Evolutionary conservation across 2,888 invertebrate genomes (phyloP), one percentile per base, ranked within the genome.

Genomic region (Steinernema scapterisci): DNA sequence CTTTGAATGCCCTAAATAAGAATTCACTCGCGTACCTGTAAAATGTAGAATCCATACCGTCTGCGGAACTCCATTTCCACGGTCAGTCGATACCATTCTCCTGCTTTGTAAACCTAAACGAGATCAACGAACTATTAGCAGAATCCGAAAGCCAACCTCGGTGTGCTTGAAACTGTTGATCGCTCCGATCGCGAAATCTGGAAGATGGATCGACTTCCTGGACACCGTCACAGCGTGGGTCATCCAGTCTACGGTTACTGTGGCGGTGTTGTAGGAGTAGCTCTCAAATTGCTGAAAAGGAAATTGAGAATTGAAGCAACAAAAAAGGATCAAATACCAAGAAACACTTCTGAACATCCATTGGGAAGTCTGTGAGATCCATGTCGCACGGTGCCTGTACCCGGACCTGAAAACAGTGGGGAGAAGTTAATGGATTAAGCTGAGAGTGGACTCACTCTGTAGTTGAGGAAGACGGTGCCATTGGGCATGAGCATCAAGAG

Each of bases 391-490:
- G 85, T 0, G 84, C 83, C 75, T 85, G 82, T 6, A 84, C 84
- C 45, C 82, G 80, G 19, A 85, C 83, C 85, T 84, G 27, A 78
- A 76, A 16, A 19, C 45, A 16, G 25, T 9, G 16, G 38, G 3
- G 9, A 38, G 9, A 38, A 38, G 3, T 38, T 6, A 38, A 38
- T 9, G 38, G 38, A 38, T 6, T 9, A 38, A 38, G 9, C 9
- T n/a, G n/a, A n/a, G n/a, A n/a, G n/a, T n/a, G n/a, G 13, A 27
- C 23, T 2, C 9, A 76, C 86, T 38, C 86, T 56, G 71, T 86
- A 86, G 70, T 86, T 86, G 19, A 86, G 73, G 84, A 85, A 86
- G 3, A 86, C 82, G 0, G 86, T 86, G 13, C 86, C 86, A 75
- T 86, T 86, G 9, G 81, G 80, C 21, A 86, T 72, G 0, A 86